Evolutionary conservation across 2,888 invertebrate species (phyloP).

Genomic region (Apocheima hispidaria): DNA sequence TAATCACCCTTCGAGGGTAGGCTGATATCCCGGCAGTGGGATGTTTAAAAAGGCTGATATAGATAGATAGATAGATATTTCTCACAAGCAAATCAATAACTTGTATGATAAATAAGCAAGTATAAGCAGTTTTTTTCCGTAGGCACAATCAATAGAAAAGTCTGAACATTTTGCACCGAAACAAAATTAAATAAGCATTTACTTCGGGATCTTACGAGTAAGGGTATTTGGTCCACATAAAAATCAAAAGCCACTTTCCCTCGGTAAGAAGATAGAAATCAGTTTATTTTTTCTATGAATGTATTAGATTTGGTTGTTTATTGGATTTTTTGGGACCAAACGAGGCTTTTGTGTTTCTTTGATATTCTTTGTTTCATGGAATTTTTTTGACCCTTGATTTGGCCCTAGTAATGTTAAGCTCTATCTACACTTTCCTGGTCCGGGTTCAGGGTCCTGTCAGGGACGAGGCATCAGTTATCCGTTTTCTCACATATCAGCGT

Average conservation of each 20-base stretch:
- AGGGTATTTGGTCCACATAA: slow-evolving; percentile 51
- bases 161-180: neutral
- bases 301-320: slow-evolving; percentile 56
- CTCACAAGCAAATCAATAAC: too few relatives aligned
- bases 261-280: slow-evolving; percentile 53
- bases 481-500: too few relatives aligned
- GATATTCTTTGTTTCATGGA: slow-evolving; percentile 28
- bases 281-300: slow-evolving; percentile 57
- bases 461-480: too few relatives aligned
- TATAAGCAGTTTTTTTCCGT: neutral
- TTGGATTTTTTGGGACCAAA: slow-evolving; percentile 51
- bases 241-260: slow-evolving; percentile 57
- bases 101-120: neutral
- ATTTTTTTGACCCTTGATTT: too few relatives aligned
- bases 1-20: too few relatives aligned
- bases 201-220: slow-evolving; percentile 45
- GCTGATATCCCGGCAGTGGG: too few relatives aligned
- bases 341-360: slow-evolving; percentile 33
- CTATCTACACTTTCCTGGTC: too few relatives aligned
- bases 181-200: slow-evolving; percentile 38
- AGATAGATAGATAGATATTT: too few relatives aligned
- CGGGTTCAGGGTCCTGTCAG: too few relatives aligned
- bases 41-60: too few relatives aligned
- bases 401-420: slow-evolving; percentile 9
- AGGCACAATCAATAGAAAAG: neutral